Conservation (phyloP, 2,797 vertebrate species). For the Fistularia commersonii region DNA sequence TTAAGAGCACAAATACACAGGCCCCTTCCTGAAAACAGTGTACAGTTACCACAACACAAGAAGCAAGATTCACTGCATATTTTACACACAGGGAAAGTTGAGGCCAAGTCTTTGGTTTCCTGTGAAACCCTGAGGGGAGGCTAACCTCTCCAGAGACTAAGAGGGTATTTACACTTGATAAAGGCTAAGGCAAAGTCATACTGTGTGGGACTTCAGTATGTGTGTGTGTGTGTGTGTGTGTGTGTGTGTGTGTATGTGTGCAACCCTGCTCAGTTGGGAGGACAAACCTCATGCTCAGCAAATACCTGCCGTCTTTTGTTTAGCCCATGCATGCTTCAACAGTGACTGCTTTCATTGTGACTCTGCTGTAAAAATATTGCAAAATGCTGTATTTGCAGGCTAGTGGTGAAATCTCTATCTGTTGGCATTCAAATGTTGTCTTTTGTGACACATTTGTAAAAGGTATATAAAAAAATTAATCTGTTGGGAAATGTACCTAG, state of each 20-base stretch:
- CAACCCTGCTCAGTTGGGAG: conserved; percentile 2
- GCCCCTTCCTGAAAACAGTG: conserved; percentile 14
- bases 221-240: conserved; percentile 1
- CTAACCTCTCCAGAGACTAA: conserved; percentile 17
- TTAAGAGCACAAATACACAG: conserved; percentile 5
- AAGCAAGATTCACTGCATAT: conserved; percentile 1
- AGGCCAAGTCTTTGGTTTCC: no score
- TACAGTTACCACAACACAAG: conserved; percentile 7
- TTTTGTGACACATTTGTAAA: not conserved
- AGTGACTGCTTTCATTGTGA: not conserved
- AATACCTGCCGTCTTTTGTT: conserved; percentile 48
- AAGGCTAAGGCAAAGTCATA: conserved; percentile 9
- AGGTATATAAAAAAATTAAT: no score
- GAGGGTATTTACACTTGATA: conserved; percentile 38
- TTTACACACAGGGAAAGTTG: no score
- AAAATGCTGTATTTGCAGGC: conserved; percentile 5
- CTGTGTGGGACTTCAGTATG: not conserved
- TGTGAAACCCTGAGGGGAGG: not conserved
- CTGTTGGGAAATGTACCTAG: no score
- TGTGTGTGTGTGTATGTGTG: conserved; percentile 3
- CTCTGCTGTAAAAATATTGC: conserved; percentile 17
- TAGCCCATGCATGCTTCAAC: conserved; percentile 21
- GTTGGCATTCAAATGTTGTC: not conserved
- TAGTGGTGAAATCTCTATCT: no score
- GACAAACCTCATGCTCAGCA: conserved; percentile 45